Conservation (phyloP, 2,797 vertebrate genomes). For the Anolis apletophallus region DNA sequence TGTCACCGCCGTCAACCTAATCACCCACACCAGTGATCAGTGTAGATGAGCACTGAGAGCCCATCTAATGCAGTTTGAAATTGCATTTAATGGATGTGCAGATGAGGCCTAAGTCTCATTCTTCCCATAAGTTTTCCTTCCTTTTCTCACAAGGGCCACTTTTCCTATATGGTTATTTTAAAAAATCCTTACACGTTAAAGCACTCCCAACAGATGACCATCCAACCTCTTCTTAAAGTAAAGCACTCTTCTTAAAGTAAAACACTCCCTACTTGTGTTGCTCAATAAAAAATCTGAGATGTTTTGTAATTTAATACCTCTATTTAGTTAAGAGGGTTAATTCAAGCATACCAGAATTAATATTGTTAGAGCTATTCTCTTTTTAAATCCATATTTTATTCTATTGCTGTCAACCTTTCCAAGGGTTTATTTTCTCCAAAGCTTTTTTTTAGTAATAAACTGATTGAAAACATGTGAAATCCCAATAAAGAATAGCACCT, state of each 20-base stretch:
- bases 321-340: no score
- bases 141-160: no score
- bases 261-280: not conserved
- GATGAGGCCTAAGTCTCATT: not conserved
- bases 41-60: no score
- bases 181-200: no score
- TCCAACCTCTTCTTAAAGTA: no score
- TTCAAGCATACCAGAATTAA: not conserved
- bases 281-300: not conserved
- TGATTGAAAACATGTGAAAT: not conserved
- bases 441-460: no score
- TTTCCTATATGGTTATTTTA: not conserved
- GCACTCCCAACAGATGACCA: no score
- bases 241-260: no score
- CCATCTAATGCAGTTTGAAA: no score
- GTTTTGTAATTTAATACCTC: not conserved
- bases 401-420: not conserved
- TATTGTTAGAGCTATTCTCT: not conserved
- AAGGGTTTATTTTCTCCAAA: not conserved
- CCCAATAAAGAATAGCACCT: not conserved
- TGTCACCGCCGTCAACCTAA: no score
- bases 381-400: not conserved
- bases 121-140: not conserved
- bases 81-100: no score
- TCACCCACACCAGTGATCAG: no score